Percentiles rank a stretch among this genome's conserved stretches.
Evolutionary conservation across 2,113 vertebrate genomes (phyloP).

Genomic region (Aegithalos caudatus): DNA sequence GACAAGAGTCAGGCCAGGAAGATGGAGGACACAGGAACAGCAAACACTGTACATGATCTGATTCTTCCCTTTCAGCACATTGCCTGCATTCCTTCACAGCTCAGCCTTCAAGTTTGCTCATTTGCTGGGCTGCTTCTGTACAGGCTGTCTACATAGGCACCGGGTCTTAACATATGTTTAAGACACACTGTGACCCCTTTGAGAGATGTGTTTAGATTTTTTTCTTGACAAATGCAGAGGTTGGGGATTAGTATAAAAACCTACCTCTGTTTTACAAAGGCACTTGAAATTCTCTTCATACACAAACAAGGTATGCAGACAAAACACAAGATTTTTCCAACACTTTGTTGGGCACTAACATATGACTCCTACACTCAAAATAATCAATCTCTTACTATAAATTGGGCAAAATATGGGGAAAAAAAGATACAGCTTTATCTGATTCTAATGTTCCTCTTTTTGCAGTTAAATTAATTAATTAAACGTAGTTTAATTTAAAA

Average conservation of each 20-base stretch:
- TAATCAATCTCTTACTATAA: background rate
- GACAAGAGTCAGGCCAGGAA: background rate
- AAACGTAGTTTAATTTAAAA: too few relatives aligned
- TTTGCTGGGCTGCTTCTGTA: background rate
- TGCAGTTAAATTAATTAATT: background rate
- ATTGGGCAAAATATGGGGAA: background rate
- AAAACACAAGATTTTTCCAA: background rate
- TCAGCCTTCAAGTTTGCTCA: background rate
- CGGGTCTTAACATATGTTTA: background rate
- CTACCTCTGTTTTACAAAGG: background rate
- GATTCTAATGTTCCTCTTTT: background rate
- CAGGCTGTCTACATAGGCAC: background rate
- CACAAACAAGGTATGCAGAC: background rate
- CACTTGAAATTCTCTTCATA: background rate
- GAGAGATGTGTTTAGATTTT: background rate
- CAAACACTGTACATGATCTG: background rate
- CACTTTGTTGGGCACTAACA: background rate
- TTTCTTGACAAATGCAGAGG: background rate
- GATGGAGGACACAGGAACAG: background rate
- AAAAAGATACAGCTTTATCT: background rate
- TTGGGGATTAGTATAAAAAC: background rate
- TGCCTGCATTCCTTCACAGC: rapidly evolving
- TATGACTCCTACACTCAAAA: background rate
- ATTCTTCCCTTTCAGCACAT: rapidly evolving
- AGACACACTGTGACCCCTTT: background rate